A percentile compares a stretch with the other conserved stretches of the same genome.
phyloP scores from a whole-genome alignment of 2,113 vertebrate species.

The Pitta sordida region DNA sequence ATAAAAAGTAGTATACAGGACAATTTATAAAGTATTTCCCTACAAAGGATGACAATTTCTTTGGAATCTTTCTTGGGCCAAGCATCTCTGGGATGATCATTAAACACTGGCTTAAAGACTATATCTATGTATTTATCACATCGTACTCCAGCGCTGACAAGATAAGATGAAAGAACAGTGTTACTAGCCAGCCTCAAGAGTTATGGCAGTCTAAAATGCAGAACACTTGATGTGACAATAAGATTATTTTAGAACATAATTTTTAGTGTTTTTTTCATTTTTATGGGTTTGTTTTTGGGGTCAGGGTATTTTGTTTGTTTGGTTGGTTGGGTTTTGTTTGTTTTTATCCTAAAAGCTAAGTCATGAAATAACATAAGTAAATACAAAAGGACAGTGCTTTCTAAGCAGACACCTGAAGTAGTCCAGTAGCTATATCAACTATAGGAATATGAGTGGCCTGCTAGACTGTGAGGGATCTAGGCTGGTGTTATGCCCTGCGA shows the following conservation, averaged over 20 bases:
- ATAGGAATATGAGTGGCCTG: no score
- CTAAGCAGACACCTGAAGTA: background rate
- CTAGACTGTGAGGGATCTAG: no score
- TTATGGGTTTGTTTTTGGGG: background rate
- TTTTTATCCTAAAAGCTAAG: accelerated
- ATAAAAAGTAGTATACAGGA: background rate
- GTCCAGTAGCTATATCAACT: background rate
- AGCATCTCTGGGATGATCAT: background rate
- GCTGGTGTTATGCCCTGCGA: no score
- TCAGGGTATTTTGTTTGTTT: background rate
- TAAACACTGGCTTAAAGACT: slow-evolving; percentile 1
- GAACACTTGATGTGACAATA: background rate
- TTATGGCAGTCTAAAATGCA: background rate
- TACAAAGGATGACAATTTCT: background rate
- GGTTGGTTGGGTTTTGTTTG: background rate
- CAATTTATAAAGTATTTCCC: background rate
- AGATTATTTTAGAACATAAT: background rate
- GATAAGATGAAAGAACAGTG: background rate
- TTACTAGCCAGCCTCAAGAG: background rate
- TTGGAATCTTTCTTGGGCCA: background rate
- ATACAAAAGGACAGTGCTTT: background rate
- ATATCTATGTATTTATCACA: background rate
- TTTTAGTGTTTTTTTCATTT: background rate
- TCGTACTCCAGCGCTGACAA: background rate
- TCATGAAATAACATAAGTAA: background rate